These are phyloP conservation scores for Fragum fragum DNA, from an alignment of 2,888 invertebrate genomes.

Conservation along the genomic window DNA sequence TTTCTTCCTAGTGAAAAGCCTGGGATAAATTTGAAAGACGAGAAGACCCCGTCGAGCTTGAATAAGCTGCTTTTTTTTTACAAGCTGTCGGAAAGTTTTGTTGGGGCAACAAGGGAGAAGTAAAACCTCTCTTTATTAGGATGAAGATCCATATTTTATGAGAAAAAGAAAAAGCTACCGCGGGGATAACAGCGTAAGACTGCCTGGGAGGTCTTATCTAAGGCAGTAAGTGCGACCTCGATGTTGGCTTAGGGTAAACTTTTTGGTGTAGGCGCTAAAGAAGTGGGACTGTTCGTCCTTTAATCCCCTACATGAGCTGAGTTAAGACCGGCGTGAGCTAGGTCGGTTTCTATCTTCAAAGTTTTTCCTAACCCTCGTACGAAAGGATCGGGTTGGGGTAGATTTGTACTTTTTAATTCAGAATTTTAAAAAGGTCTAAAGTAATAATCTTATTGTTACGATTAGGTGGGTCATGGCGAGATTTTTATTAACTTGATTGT, in stretches of 20 bases:
- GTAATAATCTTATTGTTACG: no score
- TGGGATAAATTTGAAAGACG: slow-evolving; percentile 88
- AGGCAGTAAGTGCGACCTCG: slow-evolving; percentile 94
- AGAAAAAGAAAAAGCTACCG: slow-evolving; percentile 91
- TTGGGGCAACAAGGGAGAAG: slow-evolving; percentile 72
- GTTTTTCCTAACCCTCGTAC: slow-evolving; percentile 91
- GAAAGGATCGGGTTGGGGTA: slow-evolving; percentile 90
- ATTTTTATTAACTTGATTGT: no score
- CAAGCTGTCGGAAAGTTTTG: slow-evolving; percentile 61
- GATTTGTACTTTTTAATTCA: background rate
- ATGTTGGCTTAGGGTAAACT: slow-evolving; percentile 94
- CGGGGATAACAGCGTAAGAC: slow-evolving; percentile 95
- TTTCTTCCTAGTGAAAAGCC: slow-evolving; percentile 59
- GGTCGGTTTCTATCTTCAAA: slow-evolving; percentile 93
- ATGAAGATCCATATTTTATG: slow-evolving; percentile 57
- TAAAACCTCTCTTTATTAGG: slow-evolving; percentile 34
- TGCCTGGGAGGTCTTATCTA: slow-evolving; percentile 92
- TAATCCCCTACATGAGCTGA: slow-evolving; percentile 95
- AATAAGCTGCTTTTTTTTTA: slow-evolving; percentile 88
- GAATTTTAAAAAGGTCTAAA: no score
- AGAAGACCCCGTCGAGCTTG: slow-evolving; percentile 94
- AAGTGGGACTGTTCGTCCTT: slow-evolving; percentile 90
- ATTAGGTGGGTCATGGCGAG: no score
- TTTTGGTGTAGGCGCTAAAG: slow-evolving; percentile 90
- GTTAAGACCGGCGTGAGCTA: slow-evolving; percentile 95